These are phyloP conservation scores for Andricus quercusramuli DNA, from an alignment of 2,888 invertebrate species.

Conservation along the genomic window DNA sequence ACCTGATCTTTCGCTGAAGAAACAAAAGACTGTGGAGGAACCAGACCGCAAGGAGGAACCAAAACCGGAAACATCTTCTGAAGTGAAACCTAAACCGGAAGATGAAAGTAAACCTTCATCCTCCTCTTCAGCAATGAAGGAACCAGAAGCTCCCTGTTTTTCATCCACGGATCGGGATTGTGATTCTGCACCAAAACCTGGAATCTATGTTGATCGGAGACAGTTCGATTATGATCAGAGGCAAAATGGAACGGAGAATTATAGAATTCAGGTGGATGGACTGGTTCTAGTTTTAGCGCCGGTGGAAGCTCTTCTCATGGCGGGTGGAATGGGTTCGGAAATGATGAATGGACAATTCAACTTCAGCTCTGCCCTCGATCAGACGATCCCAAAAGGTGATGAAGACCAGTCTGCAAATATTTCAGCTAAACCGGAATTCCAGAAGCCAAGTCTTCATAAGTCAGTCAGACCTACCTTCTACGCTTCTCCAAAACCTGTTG, in stretches of 20 bases:
- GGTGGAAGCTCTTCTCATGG: constrained; percentile 82
- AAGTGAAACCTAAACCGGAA: background rate
- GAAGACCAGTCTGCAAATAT: constrained; percentile 25
- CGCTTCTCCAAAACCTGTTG: background rate
- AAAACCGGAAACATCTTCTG: background rate
- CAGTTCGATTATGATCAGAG: constrained; percentile 84
- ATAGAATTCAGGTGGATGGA: constrained; percentile 85
- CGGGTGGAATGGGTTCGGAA: constrained; percentile 76
- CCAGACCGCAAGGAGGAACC: background rate
- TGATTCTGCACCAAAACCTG: constrained; percentile 14
- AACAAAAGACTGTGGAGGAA: background rate
- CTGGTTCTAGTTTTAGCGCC: constrained; percentile 85
- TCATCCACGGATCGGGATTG: background rate
- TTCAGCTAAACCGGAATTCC: background rate
- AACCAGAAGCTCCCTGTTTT: background rate
- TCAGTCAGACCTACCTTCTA: background rate
- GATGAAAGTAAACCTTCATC: background rate
- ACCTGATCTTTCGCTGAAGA: background rate
- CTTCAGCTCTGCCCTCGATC: constrained; percentile 37
- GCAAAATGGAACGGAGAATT: constrained; percentile 89
- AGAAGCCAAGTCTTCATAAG: background rate
- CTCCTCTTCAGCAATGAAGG: background rate
- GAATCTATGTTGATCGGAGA: background rate
- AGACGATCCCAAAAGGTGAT: constrained; percentile 51
- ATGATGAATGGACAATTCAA: constrained; percentile 38